Conservation (phyloP, 2,113 vertebrate species). For the Sapayoa aenigma region DNA sequence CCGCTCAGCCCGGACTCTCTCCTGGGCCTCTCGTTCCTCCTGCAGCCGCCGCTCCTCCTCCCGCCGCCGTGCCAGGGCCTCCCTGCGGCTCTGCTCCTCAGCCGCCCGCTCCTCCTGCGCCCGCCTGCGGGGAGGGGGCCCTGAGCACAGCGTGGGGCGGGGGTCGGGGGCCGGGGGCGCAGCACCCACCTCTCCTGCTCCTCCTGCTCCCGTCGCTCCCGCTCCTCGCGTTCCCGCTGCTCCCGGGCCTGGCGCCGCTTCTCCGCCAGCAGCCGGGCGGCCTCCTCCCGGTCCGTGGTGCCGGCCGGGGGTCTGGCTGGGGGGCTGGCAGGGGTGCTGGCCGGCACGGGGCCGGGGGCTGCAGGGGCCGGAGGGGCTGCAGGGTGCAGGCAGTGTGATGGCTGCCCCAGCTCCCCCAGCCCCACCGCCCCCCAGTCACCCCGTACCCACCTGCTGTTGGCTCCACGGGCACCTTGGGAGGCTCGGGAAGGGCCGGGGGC, state of each 20-base stretch:
- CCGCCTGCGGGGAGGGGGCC: conserved; percentile 63
- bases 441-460: background rate
- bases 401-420: background rate
- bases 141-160: background rate
- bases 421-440: accelerated
- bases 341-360: background rate
- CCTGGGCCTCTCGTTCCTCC: conserved; percentile 74
- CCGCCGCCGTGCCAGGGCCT: conserved; percentile 76
- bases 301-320: conserved; percentile 84
- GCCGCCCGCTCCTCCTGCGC: conserved; percentile 84
- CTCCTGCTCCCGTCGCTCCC: conserved; percentile 84
- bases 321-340: conserved; percentile 63
- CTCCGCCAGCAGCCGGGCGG: conserved; percentile 87
- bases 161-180: background rate
- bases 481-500: conserved; percentile 63
- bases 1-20: conserved; percentile 80
- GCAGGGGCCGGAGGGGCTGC: background rate
- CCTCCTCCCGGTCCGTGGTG: conserved; percentile 89
- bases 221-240: conserved; percentile 89
- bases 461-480: background rate
- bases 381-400: background rate
- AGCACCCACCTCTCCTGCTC: conserved; percentile 84
- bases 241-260: conserved; percentile 90
- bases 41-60: conserved; percentile 74
- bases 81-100: conserved; percentile 76